phyloP scores from a whole-genome alignment of 2,113 vertebrate species.

The Globicephala melas region DNA sequence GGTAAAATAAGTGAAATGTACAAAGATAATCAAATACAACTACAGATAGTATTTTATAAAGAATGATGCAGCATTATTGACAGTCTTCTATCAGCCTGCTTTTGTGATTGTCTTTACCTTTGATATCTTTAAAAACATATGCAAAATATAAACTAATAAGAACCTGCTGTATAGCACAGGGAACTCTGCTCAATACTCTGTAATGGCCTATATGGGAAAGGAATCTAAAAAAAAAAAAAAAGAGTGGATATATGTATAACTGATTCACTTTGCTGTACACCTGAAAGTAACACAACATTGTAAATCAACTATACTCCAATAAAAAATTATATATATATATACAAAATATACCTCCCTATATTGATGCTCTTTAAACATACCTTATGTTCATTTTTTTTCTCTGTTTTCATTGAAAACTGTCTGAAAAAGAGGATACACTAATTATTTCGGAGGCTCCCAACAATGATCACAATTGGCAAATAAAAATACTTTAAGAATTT shows the following conservation, averaged over 20 bases:
- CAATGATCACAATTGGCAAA: slow-evolving; percentile 42
- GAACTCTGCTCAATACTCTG: too few species aligned
- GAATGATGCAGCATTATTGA: background rate
- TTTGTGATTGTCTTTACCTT: slow-evolving; percentile 1
- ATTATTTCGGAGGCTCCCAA: slow-evolving; percentile 1
- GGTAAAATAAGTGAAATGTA: background rate
- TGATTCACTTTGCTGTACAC: too few species aligned
- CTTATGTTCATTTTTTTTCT: background rate
- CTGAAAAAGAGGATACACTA: slow-evolving; percentile 22
- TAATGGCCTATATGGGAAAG: too few species aligned
- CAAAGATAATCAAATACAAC: background rate
- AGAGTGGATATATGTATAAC: too few species aligned
- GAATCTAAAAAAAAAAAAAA: too few species aligned
- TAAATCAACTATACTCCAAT: too few species aligned
- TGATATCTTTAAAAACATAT: background rate
- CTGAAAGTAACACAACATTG: too few species aligned
- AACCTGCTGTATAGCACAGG: too few species aligned
- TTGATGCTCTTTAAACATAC: background rate
- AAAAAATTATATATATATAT: background rate
- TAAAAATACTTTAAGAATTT: slow-evolving; percentile 23
- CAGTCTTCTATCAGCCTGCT: background rate
- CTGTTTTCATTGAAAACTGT: slow-evolving; percentile 29
- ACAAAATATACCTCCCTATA: background rate
- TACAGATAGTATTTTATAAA: background rate
- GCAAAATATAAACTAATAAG: background rate